These are phyloP conservation scores for Sisyra terminalis DNA, from an alignment of 2,888 invertebrate species.

Conservation along the genomic window DNA sequence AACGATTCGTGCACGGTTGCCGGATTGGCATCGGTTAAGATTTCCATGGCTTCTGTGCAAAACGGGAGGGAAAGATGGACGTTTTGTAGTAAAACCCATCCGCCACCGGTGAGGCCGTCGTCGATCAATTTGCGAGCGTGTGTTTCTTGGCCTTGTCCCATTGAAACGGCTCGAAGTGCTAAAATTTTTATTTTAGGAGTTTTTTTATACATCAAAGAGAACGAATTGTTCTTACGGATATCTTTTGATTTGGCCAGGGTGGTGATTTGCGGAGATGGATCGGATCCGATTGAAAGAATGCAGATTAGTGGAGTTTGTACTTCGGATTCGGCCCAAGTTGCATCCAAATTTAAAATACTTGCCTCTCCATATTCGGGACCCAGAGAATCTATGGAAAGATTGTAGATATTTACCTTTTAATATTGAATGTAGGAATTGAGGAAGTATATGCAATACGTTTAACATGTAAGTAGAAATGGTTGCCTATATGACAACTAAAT, in stretches of 20 bases:
- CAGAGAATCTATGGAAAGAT: slow-evolving; percentile 64
- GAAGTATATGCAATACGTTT: no score
- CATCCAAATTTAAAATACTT: slow-evolving; percentile 79
- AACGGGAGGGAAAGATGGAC: slow-evolving; percentile 91
- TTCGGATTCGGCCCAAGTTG: slow-evolving; percentile 80
- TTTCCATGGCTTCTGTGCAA: slow-evolving; percentile 82
- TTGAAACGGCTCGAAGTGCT: slow-evolving; percentile 76
- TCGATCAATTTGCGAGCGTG: slow-evolving; percentile 5
- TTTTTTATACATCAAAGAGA: neutral
- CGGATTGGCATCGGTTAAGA: slow-evolving; percentile 62
- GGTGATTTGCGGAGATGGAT: slow-evolving; percentile 90
- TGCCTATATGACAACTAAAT: no score
- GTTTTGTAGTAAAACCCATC: slow-evolving; percentile 91
- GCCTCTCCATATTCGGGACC: slow-evolving; percentile 83
- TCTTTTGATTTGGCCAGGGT: slow-evolving; percentile 71
- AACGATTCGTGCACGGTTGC: slow-evolving; percentile 60
- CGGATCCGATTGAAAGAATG: slow-evolving; percentile 86
- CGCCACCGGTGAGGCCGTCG: slow-evolving; percentile 32
- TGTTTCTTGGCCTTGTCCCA: slow-evolving; percentile 94
- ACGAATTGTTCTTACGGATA: slow-evolving; percentile 63
- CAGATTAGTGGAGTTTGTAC: slow-evolving; percentile 80
- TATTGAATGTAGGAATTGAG: no score
- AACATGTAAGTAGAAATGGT: no score
- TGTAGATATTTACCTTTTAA: no score
- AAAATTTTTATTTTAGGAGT: slow-evolving; percentile 15